Evolutionary conservation across 2,113 vertebrate genomes (phyloP).

Genomic region (Phrynocephalus versicolor): DNA sequence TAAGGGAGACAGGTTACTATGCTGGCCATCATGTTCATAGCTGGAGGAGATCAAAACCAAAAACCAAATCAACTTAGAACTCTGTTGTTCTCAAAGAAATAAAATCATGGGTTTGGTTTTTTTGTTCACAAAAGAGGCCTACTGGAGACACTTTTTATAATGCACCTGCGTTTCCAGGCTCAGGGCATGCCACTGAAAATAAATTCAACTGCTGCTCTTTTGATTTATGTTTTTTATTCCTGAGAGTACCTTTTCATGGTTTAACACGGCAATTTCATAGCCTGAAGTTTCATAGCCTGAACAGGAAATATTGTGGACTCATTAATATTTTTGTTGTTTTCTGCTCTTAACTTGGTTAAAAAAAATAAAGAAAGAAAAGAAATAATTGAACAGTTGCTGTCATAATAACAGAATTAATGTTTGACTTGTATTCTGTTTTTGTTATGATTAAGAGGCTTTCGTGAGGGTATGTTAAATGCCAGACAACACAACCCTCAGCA

Average conservation of each 20-base stretch:
- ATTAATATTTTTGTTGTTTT: background rate
- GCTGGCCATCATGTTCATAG: no score
- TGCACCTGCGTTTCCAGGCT: no score
- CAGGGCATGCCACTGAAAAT: background rate
- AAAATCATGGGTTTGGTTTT: no score
- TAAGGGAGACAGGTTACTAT: no score
- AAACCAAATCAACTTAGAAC: no score
- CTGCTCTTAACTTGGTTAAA: background rate
- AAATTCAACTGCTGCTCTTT: background rate
- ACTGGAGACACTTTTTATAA: no score
- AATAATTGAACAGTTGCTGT: background rate
- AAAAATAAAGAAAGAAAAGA: background rate
- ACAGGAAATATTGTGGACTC: background rate
- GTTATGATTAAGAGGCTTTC: conserved; percentile 14
- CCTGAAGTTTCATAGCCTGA: background rate
- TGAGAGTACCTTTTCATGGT: background rate
- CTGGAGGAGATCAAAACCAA: no score
- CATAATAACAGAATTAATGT: conserved; percentile 6
- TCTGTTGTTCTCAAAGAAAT: no score
- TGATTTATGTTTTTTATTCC: background rate
- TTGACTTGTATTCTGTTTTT: background rate
- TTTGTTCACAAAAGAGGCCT: no score
- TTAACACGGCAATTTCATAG: background rate
- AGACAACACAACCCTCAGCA: background rate
- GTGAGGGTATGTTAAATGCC: background rate